Evolutionary conservation across 2,113 vertebrate genomes (phyloP), one percentile per base, ranked within the genome.

Genomic region (Mesembrinibis cayennensis): DNA sequence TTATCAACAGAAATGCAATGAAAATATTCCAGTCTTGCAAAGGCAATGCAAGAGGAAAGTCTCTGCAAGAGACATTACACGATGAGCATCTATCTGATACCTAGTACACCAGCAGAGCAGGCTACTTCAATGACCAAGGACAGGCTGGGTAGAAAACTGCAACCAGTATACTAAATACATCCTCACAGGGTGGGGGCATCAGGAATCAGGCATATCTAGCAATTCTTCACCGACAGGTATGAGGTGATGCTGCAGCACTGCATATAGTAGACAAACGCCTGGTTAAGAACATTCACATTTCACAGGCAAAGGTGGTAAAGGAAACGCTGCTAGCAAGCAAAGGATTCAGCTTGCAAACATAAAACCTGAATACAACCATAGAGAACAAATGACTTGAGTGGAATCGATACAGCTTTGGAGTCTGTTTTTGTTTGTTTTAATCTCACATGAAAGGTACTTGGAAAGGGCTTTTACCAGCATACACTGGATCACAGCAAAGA

Each of bases 11-110:
- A 87, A 89, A 67, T 7, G 8, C 44, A 86, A 30, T 13, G 22
- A 93, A 91, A 89, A 49, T 30, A 70, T 19, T 73, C 30, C 62
- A 36, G 6, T 26, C 58, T 59, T 86, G 70, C 40, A 89, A 82
- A 83, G 13, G 21, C 71, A 89, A 47, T 10, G 18, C 45, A 78
- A 90, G 56, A 70, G 7, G 4, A 30, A 74, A 74, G 7, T 11
- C 23, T 49, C 72, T 49, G 47, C 0, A 0, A 53, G 25, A 12
- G 16, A 5, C 29, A 65, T 34, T 29, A 52, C 1, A 6, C 5
- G 23, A 49, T 47, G 13, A 79, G 40, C 40, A 61, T 29, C 58
- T 26, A 42, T 20, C 26, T 25, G 44, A 50, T 18, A 82, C 16
- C 10, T 16, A 34, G 25, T 10, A 58, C 3, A 56, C 2, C 52